Conservation (phyloP, 2,113 vertebrate species). For the Nestor notabilis region DNA sequence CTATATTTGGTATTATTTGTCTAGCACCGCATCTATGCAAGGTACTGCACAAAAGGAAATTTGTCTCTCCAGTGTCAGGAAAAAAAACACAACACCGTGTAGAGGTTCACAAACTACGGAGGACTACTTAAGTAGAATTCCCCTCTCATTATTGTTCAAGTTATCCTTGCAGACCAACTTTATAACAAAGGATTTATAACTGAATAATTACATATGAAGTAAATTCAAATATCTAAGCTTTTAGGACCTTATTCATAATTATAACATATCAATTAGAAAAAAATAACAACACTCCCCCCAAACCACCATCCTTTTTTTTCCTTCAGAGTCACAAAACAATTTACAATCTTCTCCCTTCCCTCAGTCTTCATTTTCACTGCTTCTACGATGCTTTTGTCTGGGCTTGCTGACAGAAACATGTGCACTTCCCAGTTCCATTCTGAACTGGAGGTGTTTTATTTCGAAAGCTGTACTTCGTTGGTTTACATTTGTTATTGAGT, state of each 20-base stretch:
- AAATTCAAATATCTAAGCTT: neutral
- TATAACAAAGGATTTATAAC: neutral
- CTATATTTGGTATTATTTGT: neutral
- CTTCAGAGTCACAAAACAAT: neutral
- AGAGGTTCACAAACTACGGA: neutral
- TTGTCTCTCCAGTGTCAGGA: neutral
- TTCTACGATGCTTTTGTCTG: neutral
- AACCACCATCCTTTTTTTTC: neutral
- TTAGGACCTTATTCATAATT: neutral
- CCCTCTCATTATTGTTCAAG: neutral
- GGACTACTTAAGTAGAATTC: neutral
- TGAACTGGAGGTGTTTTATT: neutral
- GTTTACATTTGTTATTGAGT: neutral
- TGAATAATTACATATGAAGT: neutral
- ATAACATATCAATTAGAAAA: neutral
- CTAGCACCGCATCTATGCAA: neutral
- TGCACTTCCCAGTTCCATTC: neutral
- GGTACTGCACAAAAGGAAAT: neutral
- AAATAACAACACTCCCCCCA: neutral
- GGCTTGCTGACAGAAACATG: neutral
- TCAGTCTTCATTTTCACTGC: neutral
- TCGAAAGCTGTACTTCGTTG: neutral
- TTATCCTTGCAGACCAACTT: neutral
- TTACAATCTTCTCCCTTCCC: rapidly evolving
- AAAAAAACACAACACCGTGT: rapidly evolving